These are phyloP conservation scores for Chloroceryle inda DNA, from an alignment of 2,797 vertebrate species.

Conservation along the genomic window DNA sequence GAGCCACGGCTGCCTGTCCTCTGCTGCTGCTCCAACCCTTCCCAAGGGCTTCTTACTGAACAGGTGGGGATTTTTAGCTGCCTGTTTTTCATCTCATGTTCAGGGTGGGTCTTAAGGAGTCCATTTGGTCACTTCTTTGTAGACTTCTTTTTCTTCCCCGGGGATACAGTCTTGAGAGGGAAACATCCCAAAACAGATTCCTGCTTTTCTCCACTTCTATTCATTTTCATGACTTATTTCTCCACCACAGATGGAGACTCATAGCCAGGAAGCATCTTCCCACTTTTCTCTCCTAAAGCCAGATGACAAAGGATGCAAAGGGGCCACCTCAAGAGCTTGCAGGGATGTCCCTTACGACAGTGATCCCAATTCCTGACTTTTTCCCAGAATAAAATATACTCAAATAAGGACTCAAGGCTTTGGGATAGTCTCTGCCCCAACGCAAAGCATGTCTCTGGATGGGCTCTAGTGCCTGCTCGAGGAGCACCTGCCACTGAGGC, in stretches of 20 bases:
- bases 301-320: neutral
- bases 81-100: neutral
- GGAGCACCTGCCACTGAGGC: neutral
- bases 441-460: rapidly evolving
- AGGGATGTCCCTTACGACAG: neutral
- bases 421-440: neutral
- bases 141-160: neutral
- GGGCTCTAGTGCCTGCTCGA: neutral
- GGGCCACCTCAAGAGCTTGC: neutral
- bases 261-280: neutral
- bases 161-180: neutral
- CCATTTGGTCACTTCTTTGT: neutral
- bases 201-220: neutral
- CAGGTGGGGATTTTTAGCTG: neutral
- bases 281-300: neutral
- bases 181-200: neutral
- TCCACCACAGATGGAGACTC: too few relatives aligned
- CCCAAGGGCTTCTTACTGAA: neutral
- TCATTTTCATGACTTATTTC: neutral
- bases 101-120: neutral
- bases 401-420: neutral
- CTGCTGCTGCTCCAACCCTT: neutral
- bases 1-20: neutral
- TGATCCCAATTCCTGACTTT: neutral
- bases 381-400: neutral